phyloP scores from a whole-genome alignment of 1,140 invertebrate species.

The Geopemphigus sp. region DNA sequence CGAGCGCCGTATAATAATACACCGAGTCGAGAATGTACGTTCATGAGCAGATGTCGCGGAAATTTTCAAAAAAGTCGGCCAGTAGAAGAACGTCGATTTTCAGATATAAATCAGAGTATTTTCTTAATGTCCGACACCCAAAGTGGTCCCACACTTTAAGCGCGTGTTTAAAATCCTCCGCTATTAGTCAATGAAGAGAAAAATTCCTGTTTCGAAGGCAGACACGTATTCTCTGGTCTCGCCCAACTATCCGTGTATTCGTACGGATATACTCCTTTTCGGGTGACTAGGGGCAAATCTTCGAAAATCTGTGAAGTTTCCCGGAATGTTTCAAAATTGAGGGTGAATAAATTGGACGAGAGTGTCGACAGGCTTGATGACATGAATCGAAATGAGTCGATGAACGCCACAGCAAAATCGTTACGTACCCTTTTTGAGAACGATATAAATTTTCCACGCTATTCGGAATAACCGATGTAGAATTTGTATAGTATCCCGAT shows the following conservation, averaged over 20 bases:
- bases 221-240: slow-evolving; percentile 53
- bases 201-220: slow-evolving; percentile 56
- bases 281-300: too few species aligned
- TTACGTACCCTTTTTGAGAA: neutral
- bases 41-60: slow-evolving; percentile 56
- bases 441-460: neutral
- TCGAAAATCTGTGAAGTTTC: too few species aligned
- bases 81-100: slow-evolving; percentile 49
- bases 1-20: too few species aligned
- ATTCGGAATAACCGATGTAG: too few species aligned
- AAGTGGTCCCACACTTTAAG: too few species aligned
- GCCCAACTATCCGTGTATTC: slow-evolving; percentile 53
- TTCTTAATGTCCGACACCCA: slow-evolving; percentile 7
- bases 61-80: slow-evolving; percentile 56
- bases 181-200: slow-evolving; percentile 54
- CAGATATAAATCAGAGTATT: slow-evolving; percentile 57
- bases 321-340: too few species aligned
- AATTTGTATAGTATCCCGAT: too few species aligned
- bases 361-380: neutral
- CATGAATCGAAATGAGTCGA: slow-evolving; percentile 52
- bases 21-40: neutral
- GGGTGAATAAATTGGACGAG: slow-evolving; percentile 3
- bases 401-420: slow-evolving; percentile 48
- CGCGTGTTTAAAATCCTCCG: slow-evolving; percentile 44
- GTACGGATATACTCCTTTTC: slow-evolving; percentile 43